phyloP scores from a whole-genome alignment of 2,113 vertebrate species.

The Cromileptes altivelis region DNA sequence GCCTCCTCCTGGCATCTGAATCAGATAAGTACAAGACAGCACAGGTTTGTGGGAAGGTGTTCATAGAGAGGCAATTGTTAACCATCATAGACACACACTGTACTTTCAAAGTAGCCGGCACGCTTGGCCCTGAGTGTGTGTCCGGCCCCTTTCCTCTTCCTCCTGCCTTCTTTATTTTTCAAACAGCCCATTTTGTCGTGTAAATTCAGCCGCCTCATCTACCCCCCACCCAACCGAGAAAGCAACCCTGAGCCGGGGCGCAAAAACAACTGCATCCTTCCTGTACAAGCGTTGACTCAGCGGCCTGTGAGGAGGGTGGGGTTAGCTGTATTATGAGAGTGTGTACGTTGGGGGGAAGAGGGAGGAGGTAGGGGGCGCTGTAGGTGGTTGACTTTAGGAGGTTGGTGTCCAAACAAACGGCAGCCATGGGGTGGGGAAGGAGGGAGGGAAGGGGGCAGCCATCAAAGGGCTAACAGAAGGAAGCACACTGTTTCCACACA shows the following conservation, averaged over 20 bases:
- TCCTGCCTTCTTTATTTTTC: conserved; percentile 39
- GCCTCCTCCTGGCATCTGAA: conserved; percentile 31
- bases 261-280: conserved; percentile 85
- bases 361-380: background rate
- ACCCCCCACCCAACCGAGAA: conserved; percentile 4
- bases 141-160: conserved; percentile 58
- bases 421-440: conserved; percentile 30
- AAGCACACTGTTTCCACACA: conserved; percentile 74
- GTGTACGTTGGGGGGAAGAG: background rate
- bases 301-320: conserved; percentile 49
- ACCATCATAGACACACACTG: background rate
- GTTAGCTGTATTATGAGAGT: conserved; percentile 23
- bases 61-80: conserved; percentile 44
- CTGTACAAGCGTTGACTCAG: conserved; percentile 84
- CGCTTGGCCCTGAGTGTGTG: conserved; percentile 30
- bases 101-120: background rate
- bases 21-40: conserved; percentile 66
- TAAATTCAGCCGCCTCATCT: conserved; percentile 19
- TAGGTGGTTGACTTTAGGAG: conserved; percentile 67
- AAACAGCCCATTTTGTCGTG: conserved; percentile 47
- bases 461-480: conserved; percentile 66
- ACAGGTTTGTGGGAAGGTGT: conserved; percentile 48
- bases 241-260: conserved; percentile 48
- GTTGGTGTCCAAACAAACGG: conserved; percentile 67
- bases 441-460: conserved; percentile 44